These are phyloP conservation scores for Corydoras maculifer DNA, from an alignment of 2,113 vertebrate genomes.

Conservation along the genomic window DNA sequence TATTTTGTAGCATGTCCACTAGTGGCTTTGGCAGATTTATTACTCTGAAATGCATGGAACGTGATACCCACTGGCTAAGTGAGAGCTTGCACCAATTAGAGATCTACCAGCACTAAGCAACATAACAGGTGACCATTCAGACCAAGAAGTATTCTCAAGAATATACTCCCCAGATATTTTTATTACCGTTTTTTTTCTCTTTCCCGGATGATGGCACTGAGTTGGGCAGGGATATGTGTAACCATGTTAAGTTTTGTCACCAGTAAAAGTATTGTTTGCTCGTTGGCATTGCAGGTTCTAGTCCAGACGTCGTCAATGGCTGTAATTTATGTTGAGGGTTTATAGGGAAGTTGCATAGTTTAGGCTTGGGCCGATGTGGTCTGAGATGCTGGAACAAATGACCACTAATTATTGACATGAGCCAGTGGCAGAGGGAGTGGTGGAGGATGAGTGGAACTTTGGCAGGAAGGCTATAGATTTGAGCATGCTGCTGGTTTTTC, in stretches of 20 bases:
- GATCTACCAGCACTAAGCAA: slow-evolving; percentile 35
- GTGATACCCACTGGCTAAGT: no score
- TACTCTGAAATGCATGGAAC: no score
- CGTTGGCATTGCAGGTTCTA: slow-evolving; percentile 25
- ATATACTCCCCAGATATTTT: slow-evolving; percentile 38
- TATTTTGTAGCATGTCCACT: no score
- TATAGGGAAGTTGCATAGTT: slow-evolving; percentile 43
- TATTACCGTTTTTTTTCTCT: slow-evolving; percentile 37
- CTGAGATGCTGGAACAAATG: slow-evolving; percentile 59
- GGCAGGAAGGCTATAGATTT: slow-evolving; percentile 45
- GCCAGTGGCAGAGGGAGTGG: slow-evolving; percentile 55
- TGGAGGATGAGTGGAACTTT: slow-evolving; percentile 53
- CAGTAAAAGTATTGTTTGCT: slow-evolving; percentile 16
- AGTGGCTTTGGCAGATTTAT: no score
- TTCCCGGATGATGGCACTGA: background rate
- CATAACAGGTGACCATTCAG: slow-evolving; percentile 25
- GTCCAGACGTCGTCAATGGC: slow-evolving; percentile 23
- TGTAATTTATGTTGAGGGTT: slow-evolving; percentile 35
- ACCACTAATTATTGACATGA: slow-evolving; percentile 70
- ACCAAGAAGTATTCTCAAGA: slow-evolving; percentile 25
- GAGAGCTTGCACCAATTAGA: no score
- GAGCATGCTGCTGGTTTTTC: slow-evolving; percentile 45
- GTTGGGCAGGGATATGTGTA: slow-evolving; percentile 13
- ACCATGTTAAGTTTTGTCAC: slow-evolving; percentile 2
- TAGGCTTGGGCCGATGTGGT: slow-evolving; percentile 53